These are phyloP conservation scores for Blastobasis adustella DNA, from an alignment of 2,888 invertebrate species.

Conservation along the genomic window DNA sequence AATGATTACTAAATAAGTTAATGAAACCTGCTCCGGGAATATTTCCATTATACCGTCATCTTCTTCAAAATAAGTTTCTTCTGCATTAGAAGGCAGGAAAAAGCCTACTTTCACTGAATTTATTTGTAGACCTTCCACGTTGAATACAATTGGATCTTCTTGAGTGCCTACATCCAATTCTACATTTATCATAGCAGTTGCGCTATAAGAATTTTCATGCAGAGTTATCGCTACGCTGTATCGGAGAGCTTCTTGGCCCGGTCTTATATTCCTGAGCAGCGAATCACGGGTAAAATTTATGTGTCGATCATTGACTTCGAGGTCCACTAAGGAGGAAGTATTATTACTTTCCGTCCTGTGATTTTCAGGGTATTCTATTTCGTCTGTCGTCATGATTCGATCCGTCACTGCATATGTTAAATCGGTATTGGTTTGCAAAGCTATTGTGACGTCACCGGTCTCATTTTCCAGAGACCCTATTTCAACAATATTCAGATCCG, in stretches of 20 bases:
- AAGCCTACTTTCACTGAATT: conserved; percentile 27
- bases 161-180: conserved; percentile 19
- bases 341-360: too few species aligned
- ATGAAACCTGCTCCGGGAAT: conserved; percentile 20
- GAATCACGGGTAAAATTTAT: not conserved
- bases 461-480: too few species aligned
- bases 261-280: conserved; percentile 28
- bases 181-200: conserved; percentile 27
- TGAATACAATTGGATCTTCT: conserved; percentile 31
- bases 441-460: too few species aligned
- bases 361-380: too few species aligned
- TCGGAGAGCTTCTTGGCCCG: conserved; percentile 32
- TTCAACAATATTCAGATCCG: not conserved
- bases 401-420: too few species aligned
- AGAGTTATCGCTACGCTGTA: conserved; percentile 34
- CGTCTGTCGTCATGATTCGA: too few species aligned
- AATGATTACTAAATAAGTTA: conserved; percentile 33
- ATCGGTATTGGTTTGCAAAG: too few species aligned
- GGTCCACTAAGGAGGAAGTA: too few species aligned
- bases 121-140: conserved; percentile 28
- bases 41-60: conserved; percentile 33
- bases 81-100: conserved; percentile 18
- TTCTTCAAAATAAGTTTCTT: conserved; percentile 16
- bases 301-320: too few species aligned
- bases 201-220: conserved; percentile 29